Evolutionary conservation across 2,113 vertebrate species (phyloP), one percentile per base, ranked within the genome.

Genomic region (Fulmarus glacialis): DNA sequence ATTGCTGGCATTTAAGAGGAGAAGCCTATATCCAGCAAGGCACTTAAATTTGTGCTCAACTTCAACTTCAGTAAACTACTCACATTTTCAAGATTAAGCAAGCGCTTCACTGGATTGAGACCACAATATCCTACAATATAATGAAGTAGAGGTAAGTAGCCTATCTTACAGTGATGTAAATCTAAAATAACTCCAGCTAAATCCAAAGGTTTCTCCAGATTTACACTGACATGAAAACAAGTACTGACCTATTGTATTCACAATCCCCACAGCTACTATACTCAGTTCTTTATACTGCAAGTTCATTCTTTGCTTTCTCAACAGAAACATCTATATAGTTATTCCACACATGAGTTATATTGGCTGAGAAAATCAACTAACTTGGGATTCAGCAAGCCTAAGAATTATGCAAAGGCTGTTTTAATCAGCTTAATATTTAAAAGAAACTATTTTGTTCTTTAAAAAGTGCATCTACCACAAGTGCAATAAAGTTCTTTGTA

Each of bases 381-480:
- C 80, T 86, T 47, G 59, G 95, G 91, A 97, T 84, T 95, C 80
- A 77, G 77, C 62, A 70, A 62, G 63, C 62, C 82, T 89, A 75
- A 88, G 66, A 94, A 96, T 96, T 96, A 97, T 78, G 77, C 94
- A 96, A 93, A 95, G 58, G 67, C 58, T 84, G 67, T 50, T 93
- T 96, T 95, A 97, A 96, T 96, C 83, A 89, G 91, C 92, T 96
- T 97, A 96, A 67, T 92, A 74, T 82, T 95, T 80, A 82, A 91
- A 90, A 83, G 1, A 89, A 93, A 70, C 16, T 50, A 42, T 53
- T 81, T 78, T 87, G n/a, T 60, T 77, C 87, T 48, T 12, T 4
- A 43, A 55, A 24, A 86, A 82, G 21, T 50, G 5, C 19, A 62
- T 83, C 66, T 89, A 68, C 48, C 29, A 74, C 50, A 68, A 83